Percentiles rank a stretch among this genome's conserved stretches.
Evolutionary conservation across 1,140 invertebrate species (phyloP).

Genomic region (Zaprionus gabonicus): DNA sequence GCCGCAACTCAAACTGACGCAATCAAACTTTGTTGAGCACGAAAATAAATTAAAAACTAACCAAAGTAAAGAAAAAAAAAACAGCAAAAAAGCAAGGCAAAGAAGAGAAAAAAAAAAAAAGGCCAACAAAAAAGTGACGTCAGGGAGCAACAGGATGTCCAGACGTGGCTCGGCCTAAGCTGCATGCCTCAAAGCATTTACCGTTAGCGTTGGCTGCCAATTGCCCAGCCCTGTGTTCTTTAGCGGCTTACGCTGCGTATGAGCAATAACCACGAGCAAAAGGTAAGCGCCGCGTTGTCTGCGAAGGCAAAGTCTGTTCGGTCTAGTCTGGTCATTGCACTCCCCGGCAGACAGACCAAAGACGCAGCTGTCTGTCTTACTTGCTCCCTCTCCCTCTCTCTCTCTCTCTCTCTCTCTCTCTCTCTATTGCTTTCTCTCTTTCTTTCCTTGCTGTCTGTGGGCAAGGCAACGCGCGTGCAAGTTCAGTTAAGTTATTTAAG

Average conservation of each 20-base stretch:
- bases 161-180: neutral
- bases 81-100: neutral
- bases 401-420: neutral
- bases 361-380: neutral
- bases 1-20: constrained; percentile 26
- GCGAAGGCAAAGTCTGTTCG: neutral
- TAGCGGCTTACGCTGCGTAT: constrained; percentile 32
- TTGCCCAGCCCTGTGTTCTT: neutral
- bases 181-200: neutral
- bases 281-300: constrained; percentile 4
- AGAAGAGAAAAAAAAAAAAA: neutral
- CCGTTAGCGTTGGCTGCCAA: neutral
- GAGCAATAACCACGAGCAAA: constrained; percentile 12
- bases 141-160: constrained; percentile 24
- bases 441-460: constrained; percentile 7
- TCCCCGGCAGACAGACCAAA: neutral
- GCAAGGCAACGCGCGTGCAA: constrained; percentile 21
- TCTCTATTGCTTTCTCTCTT: no score
- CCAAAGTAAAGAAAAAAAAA: neutral
- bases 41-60: constrained; percentile 20
- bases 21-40: constrained; percentile 5
- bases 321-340: constrained; percentile 26
- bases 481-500: constrained; percentile 49
- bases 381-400: neutral
- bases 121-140: neutral